Base-by-base conservation (phyloP, 2,797 vertebrate genomes). In the Poeciliopsis turneri region DNA sequence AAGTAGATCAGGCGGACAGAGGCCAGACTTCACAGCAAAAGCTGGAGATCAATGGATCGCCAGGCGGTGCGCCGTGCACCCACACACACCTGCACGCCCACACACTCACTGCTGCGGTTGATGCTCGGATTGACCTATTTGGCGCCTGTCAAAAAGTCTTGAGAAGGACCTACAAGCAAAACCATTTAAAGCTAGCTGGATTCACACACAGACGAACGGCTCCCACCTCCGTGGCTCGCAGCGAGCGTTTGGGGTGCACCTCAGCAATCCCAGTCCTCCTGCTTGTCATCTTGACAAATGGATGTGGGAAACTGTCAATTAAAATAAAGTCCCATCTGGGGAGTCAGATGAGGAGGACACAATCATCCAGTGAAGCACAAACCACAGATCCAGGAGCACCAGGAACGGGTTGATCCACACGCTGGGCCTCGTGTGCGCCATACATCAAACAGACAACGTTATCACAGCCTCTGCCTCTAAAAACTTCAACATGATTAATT, bases 401-500 rank as follows among this genome's bases (percentile, higher is more conserved):
- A 80, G 79, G 91, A 88, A 94, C 86, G 82, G 77, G 90, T 87
- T 91, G 92, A 93, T 94, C 83, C 80, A 66, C 89, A 92, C 43
- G 88, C 92, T 86, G 90, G 75, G 93, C 86, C 89, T 90, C 86
- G 80, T 86, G 87, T 76, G 82, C 75, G 92, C 91, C 86, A 95
- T 96, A 92, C 89, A 95, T 96, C 94, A 95, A 93, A 86, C 79
- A 88, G 92, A 93, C 91, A 89, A 87, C 90, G 92, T 94, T 94
- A 93, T 92, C 93, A 89, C 84, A 82, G 91, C 92, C 86, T 92
- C 74, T 88, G 91, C 92, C 91, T 95, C 90, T 82, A 84, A 94
- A 93, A 90, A 90, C 93, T 90, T 91, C 90, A 89, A 89, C 88
- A 90, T 94, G 93, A 96, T 95, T 95, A 87, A 95, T 95, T 95